Evolutionary conservation across 2,797 vertebrate species (phyloP).

Genomic region (Ispidina lecontei): DNA sequence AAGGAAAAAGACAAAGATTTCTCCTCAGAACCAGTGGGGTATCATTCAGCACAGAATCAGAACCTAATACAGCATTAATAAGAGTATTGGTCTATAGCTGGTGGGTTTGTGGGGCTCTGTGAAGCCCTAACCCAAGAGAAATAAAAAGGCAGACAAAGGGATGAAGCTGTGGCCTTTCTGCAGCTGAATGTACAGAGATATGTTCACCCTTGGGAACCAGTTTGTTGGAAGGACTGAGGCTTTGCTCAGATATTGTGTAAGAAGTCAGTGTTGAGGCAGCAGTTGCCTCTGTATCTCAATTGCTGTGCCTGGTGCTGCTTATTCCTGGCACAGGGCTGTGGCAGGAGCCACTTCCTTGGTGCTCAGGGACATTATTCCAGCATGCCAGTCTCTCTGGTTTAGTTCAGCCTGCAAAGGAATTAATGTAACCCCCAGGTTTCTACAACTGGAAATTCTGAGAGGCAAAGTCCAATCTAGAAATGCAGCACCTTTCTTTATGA

Average conservation of each 20-base stretch:
- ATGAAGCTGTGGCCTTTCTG: background rate
- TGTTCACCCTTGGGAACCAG: background rate
- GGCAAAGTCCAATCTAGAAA: background rate
- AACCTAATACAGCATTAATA: background rate
- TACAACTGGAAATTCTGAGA: background rate
- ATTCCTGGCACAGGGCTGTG: background rate
- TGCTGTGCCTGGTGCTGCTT: background rate
- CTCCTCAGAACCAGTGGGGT: background rate
- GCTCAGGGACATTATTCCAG: background rate
- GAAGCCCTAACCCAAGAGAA: slow-evolving; percentile 7
- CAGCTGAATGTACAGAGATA: background rate
- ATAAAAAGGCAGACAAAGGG: slow-evolving; percentile 19
- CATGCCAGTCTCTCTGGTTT: background rate
- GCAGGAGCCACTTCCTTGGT: background rate
- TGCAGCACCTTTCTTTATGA: background rate
- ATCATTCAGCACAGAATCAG: slow-evolving; percentile 1
- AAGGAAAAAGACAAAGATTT: slow-evolving; percentile 28
- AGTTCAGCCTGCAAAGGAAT: background rate
- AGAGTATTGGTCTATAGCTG: background rate
- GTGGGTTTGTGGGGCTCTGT: background rate
- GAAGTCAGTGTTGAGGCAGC: background rate
- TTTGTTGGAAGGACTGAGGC: background rate
- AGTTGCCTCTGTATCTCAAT: background rate
- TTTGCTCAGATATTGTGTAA: background rate
- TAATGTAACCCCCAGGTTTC: background rate